Conservation (phyloP, 2,797 vertebrate genomes). For the Aulostomus chinensis region DNA sequence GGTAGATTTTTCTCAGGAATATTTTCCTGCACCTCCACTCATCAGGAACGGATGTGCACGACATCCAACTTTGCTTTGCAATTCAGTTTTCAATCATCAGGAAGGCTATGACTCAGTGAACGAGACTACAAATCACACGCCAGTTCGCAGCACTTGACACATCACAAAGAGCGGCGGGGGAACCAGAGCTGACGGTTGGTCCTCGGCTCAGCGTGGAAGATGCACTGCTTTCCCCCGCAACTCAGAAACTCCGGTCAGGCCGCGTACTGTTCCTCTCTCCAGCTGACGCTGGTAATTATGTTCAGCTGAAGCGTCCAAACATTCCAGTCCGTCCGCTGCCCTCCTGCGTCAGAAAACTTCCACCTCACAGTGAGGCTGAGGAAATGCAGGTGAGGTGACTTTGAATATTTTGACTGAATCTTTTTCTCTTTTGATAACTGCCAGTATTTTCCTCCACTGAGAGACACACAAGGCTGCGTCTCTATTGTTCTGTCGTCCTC, state of each 20-base stretch:
- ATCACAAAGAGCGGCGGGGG: too few species aligned
- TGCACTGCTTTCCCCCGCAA: neutral
- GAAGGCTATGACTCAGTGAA: too few species aligned
- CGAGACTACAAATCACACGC: neutral
- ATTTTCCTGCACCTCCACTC: too few species aligned
- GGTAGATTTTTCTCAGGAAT: too few species aligned
- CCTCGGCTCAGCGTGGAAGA: neutral
- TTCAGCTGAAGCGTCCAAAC: neutral
- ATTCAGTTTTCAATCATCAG: too few species aligned
- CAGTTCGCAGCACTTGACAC: neutral
- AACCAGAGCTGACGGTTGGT: too few species aligned
- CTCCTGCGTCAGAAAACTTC: slow-evolving; percentile 9
- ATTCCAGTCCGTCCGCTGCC: slow-evolving; percentile 13
- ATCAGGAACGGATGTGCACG: neutral
- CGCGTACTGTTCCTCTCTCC: too few species aligned
- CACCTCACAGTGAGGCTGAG: slow-evolving; percentile 38
- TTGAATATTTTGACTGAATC: slow-evolving; percentile 49
- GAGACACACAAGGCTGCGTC: slow-evolving; percentile 13
- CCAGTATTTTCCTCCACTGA: slow-evolving; percentile 37
- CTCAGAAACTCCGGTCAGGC: neutral
- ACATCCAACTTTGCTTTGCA: neutral
- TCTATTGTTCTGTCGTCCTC: slow-evolving; percentile 34
- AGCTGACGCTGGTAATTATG: neutral
- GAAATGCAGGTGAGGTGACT: slow-evolving; percentile 74
- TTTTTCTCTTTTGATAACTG: slow-evolving; percentile 64